Evolutionary conservation across 2,113 vertebrate genomes (phyloP), one percentile per base, ranked within the genome.

Genomic region (Lathamus discolor): DNA sequence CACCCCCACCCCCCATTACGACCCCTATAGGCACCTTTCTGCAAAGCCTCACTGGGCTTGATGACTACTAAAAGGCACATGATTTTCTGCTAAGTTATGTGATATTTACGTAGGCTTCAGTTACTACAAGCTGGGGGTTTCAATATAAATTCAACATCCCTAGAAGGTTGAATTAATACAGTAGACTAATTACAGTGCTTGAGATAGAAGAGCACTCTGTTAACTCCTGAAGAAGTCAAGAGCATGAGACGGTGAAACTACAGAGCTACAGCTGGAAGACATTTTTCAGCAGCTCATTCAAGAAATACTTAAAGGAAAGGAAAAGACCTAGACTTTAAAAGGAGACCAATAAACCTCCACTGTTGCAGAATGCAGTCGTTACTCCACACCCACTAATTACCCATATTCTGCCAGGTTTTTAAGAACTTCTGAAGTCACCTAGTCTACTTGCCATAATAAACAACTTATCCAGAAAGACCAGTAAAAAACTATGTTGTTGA

Each of bases 1-100:
- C 41, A 41, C 41, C 12, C 6, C 1, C 13, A n/a, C 7, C 24
- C 41, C 46, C 25, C 6, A 41, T 0, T 29, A 80, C 1, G 7
- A 52, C 9, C 63, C 43, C 39, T 35, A 0, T 13, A 89, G 62
- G 33, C 9, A 69, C 5, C 28, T 10, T 48, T 77, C 57, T 84
- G 62, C 22, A 63, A 84, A 67, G 24, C 62, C 55, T 63, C 20
- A 44, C 1, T 29, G 62, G 46, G 18, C 52, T 17, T 20, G 33
- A 49, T 39, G 33, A 59, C 11, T 44, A 72, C 13, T 17, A 70
- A 61, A 54, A 83, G n/a, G 27, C 19, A 70, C 14, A 20, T 6
- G 2, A 44, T 46, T 68, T 72, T 46, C 49, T 84, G 31, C 55
- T 19, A 6, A 24, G 10, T 41, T 37, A 44, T 4, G 2, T n/a